These are phyloP conservation scores for Acanthis flammea DNA, from an alignment of 2,797 vertebrate genomes.

Conservation along the genomic window DNA sequence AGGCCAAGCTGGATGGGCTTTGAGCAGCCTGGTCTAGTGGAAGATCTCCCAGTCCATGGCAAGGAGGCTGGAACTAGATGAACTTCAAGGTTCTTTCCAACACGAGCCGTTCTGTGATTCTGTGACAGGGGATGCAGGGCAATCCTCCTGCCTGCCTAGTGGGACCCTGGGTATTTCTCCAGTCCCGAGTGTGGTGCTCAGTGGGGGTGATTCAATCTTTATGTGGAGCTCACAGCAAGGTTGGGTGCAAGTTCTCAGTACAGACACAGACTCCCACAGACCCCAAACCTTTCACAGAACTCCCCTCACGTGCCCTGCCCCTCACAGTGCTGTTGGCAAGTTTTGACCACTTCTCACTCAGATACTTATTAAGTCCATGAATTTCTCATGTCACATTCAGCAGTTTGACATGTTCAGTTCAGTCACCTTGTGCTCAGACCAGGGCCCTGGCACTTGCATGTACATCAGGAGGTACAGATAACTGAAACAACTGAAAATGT, in stretches of 20 bases:
- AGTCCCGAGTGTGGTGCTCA: accelerated
- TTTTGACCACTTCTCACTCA: not conserved
- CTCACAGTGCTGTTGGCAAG: not conserved
- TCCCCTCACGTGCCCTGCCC: accelerated
- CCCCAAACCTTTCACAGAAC: not conserved
- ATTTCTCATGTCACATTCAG: not conserved
- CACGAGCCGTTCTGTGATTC: not conserved
- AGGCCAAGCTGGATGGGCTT: not conserved
- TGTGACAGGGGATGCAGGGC: not conserved
- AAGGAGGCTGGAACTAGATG: not conserved
- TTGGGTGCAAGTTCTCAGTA: not conserved
- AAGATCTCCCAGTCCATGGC: not conserved
- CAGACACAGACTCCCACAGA: not conserved
- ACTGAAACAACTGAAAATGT: accelerated
- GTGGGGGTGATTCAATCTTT: not conserved
- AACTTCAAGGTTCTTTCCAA: not conserved
- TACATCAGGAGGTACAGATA: not conserved
- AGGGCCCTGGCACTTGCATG: not conserved
- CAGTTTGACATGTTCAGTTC: not conserved
- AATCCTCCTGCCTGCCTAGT: not conserved
- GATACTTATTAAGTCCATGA: not conserved
- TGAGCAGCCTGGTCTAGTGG: not conserved
- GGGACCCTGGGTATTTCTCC: not conserved
- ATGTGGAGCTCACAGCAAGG: not conserved
- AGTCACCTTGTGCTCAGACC: not conserved